Evolutionary conservation across 2,888 invertebrate species (phyloP).

Genomic region (Metellina segmentata): DNA sequence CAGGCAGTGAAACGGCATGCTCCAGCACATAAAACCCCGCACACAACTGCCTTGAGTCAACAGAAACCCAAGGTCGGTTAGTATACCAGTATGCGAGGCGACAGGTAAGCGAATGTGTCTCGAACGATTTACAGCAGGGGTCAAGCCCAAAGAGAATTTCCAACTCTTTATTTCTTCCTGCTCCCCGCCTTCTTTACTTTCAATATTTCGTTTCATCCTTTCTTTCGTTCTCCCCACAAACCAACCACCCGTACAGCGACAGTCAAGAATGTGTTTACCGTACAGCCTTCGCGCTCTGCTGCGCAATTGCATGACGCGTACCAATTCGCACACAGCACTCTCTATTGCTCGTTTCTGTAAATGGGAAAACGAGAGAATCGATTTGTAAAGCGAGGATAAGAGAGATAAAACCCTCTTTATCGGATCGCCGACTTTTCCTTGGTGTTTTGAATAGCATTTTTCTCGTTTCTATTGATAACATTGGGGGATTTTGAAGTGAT

Average conservation of each 20-base stretch:
- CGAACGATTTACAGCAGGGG: constrained; percentile 4
- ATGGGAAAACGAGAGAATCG: neutral
- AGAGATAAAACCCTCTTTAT: neutral
- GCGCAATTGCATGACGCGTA: constrained; percentile 36
- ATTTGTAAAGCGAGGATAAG: neutral
- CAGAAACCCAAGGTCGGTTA: constrained; percentile 10
- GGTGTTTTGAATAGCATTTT: neutral
- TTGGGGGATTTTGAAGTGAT: neutral
- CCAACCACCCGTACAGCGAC: constrained; percentile 26
- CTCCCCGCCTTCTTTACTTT: neutral
- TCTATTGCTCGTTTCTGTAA: neutral
- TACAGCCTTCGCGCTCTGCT: constrained; percentile 53
- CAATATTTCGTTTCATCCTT: constrained; percentile 2
- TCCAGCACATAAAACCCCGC: neutral
- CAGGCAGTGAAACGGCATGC: neutral
- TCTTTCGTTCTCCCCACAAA: neutral
- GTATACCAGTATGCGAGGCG: neutral
- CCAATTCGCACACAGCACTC: constrained; percentile 10
- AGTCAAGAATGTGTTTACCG: constrained; percentile 35
- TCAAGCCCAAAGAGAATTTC: constrained; percentile 7
- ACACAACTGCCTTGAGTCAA: constrained; percentile 25
- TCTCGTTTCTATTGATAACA: too few species aligned
- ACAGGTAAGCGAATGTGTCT: neutral
- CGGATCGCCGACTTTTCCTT: neutral
- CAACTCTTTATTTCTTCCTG: constrained; percentile 27